Evolutionary conservation across 2,888 invertebrate species (phyloP), one percentile per base, ranked within the genome.

Genomic region (Scelioninae gen. 1): DNA sequence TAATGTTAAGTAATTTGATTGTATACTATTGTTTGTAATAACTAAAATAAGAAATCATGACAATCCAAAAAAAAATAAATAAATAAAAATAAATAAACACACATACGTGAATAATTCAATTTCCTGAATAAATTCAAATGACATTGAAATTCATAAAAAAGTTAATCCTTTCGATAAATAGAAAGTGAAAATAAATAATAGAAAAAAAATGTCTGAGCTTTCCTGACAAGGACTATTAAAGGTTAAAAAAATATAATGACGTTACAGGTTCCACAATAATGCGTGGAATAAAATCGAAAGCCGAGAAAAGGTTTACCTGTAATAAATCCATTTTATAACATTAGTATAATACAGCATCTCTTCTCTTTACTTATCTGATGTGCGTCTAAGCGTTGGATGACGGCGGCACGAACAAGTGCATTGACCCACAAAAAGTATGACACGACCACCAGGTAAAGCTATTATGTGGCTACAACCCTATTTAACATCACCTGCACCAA

Each of bases 401-500:
- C n/a, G n/a, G n/a, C n/a, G n/a, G n/a, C 15, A 34, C 29, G 75
- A 80, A 78, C 78, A 82, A 78, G 83, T 83, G 78, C 83, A 75
- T 75, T 79, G 83, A 83, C 83, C 83, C 47, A 78, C n/a, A 79
- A 83, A 83, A 74, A 75, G 75, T 72, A 53, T 69, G 78, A 83
- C 78, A 55, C 71, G 78, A 79, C 75, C 78, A 78, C 69, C 80
- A 80, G 82, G 84, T 63, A 74, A 74, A 58, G 78, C 79, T 75
- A 84, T 82, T 80, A 82, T 80, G 65, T 79, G 69, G 63, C 78
- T 76, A 66, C 74, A 82, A 79, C 77, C 84, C 86, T 85, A 86
- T 88, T 85, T 85, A 86, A 85, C 86, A 89, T 91, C 92, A 92
- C 91, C 92, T 92, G 91, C 92, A 92, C 90, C 90, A 89, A 92